These are phyloP conservation scores for Aurelia sp. DNA, from an alignment of 30 jellyfish, hydroid and myxozoan genomes.

Conservation along the genomic window DNA sequence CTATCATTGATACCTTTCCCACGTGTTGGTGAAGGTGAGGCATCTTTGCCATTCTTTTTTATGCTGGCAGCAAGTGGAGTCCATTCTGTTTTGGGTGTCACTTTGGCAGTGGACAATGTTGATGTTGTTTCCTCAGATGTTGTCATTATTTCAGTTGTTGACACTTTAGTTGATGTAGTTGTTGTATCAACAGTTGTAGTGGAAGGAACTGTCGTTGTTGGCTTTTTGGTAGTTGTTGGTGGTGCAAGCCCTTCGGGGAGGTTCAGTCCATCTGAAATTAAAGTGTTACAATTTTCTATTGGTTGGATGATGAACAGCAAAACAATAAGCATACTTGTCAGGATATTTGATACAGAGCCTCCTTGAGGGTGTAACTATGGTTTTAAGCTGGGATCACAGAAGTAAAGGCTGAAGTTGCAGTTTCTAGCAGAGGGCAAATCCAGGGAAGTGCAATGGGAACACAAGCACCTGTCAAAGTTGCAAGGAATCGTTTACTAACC, in stretches of 20 bases:
- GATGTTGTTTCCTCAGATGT: background rate
- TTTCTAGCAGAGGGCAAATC: too few relatives aligned
- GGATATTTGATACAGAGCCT: too few relatives aligned
- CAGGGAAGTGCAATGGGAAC: too few relatives aligned
- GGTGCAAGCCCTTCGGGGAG: constrained; percentile 5
- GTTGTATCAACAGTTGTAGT: constrained; percentile 15
- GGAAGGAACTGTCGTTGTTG: background rate
- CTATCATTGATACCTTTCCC: too few relatives aligned
- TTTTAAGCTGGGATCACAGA: too few relatives aligned
- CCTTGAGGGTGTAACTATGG: background rate
- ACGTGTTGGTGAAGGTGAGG: too few relatives aligned
- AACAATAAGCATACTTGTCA: too few relatives aligned
- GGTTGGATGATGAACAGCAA: too few relatives aligned
- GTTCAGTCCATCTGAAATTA: constrained; percentile 14
- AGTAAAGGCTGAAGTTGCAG: too few relatives aligned
- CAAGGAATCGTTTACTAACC: too few relatives aligned
- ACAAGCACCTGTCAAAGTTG: too few relatives aligned
- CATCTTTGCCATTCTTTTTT: background rate
- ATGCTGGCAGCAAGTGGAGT: background rate
- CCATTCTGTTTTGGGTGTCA: background rate
- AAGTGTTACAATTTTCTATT: too few relatives aligned
- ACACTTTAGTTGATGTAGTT: background rate
- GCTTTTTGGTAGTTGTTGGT: constrained; percentile 12
- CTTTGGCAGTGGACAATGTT: background rate
- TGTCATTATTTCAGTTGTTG: background rate